Percentiles rank a stretch among this genome's conserved stretches.
Conservation (phyloP, 2,113 vertebrate species). For the Sinocyclocheilus rhinocerous region DNA sequence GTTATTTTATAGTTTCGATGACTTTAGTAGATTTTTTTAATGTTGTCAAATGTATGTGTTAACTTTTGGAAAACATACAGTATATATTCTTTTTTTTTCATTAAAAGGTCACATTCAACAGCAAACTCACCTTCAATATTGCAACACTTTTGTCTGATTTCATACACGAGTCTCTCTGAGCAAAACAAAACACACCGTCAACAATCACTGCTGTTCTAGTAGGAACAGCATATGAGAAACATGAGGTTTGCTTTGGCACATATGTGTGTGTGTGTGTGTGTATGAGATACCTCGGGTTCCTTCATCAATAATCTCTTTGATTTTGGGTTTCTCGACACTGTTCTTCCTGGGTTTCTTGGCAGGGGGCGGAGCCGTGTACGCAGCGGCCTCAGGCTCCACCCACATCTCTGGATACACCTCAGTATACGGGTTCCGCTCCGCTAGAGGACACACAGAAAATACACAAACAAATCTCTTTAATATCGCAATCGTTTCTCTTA, state of each 20-base stretch:
- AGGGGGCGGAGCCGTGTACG: constrained; percentile 88
- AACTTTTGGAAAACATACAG: too few relatives aligned
- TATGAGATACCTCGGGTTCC: constrained; percentile 87
- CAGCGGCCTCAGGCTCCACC: constrained; percentile 90
- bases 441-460: constrained; percentile 66
- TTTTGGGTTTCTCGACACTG: constrained; percentile 91
- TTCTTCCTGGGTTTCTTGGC: constrained; percentile 95
- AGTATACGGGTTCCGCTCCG: constrained; percentile 94
- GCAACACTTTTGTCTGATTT: constrained; percentile 92
- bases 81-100: too few relatives aligned
- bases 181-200: constrained; percentile 26
- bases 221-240: constrained; percentile 23
- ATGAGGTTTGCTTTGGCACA: neutral
- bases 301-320: constrained; percentile 97
- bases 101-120: too few relatives aligned
- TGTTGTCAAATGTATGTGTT: too few relatives aligned
- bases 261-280: too few relatives aligned
- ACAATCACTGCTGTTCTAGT: neutral
- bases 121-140: constrained; percentile 89
- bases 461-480: neutral
- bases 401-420: constrained; percentile 97
- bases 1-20: too few relatives aligned
- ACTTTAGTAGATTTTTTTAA: too few relatives aligned
- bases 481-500: neutral
- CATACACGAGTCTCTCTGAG: constrained; percentile 89